Evolutionary conservation across 2,797 vertebrate genomes (phyloP), one percentile per base, ranked within the genome.

Genomic region (Falco columbarius): DNA sequence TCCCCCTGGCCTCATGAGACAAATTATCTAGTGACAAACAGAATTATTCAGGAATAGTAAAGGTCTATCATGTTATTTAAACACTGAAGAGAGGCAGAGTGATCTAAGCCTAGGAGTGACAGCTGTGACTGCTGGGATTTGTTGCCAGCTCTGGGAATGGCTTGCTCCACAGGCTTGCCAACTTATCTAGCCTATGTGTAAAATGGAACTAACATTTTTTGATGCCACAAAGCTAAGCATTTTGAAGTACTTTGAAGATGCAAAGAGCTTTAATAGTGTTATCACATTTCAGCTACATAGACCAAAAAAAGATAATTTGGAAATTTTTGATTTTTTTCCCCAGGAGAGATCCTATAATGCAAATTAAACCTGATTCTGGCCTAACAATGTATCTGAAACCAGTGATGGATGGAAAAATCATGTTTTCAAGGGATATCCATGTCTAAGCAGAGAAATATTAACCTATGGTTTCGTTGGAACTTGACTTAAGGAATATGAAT

Each of bases 51-150:
- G 65, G 22, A 90, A 81, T 62, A 9, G 27, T 38, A 81, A 91
- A 93, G 34, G 14, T 27, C 52, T 83, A 76, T 86, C 40, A n/a
- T 74, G 38, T 73, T 73, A 49, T 85, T 93, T 75, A 89, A 93
- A 94, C 12, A 55, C 7, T 5, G 68, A 82, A 86, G 46, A 71
- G 29, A 61, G 32, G 23, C 27, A 83, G 49, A 73, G 29, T 71
- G 36, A 83, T 75, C 72, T 79, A 86, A 93, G 75, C 30, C 54
- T 75, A 12, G 19, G 34, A 72, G 14, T 77, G 75, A 91, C 61
- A 88, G 56, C 46, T 86, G 74, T 70, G 74, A 82, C 91, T 87
- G 65, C 52, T 89, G 86, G 61, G 56, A 86, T 95, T 91, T 75
- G 61, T 83, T 95, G 72, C 68, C 87, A 90, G 46, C 17, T 54